phyloP scores from a whole-genome alignment of 92 coral and sea anemone species.

The Pocillopora grandis region DNA sequence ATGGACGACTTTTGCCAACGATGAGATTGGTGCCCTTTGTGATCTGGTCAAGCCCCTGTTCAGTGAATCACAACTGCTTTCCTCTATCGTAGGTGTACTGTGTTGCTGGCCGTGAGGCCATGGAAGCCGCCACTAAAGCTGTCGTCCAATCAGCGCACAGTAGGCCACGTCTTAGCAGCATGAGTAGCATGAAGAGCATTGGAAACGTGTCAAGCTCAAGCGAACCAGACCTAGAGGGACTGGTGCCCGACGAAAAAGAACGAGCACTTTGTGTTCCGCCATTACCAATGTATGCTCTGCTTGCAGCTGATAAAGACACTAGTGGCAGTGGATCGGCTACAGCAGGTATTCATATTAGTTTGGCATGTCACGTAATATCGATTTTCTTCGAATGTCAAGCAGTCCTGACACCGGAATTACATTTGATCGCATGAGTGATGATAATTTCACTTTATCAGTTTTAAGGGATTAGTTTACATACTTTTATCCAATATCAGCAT shows the following conservation, averaged over 20 bases:
- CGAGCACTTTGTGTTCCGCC: conserved; percentile 83
- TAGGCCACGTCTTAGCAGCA: conserved; percentile 87
- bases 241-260: conserved; percentile 62
- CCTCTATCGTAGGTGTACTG: conserved; percentile 76
- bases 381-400: neutral
- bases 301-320: conserved; percentile 92
- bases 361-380: neutral
- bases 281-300: conserved; percentile 84
- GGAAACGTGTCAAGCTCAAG: conserved; percentile 63
- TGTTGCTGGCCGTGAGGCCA: conserved; percentile 91
- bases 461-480: too few species aligned
- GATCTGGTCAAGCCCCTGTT: too few species aligned
- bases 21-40: too few species aligned
- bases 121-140: conserved; percentile 63
- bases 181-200: conserved; percentile 79
- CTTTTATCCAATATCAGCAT: too few species aligned
- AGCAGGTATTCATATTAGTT: conserved; percentile 11
- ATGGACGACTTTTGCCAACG: too few species aligned
- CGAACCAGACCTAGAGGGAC: conserved; percentile 59
- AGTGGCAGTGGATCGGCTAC: conserved; percentile 64
- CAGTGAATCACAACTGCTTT: too few species aligned
- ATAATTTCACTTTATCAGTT: too few species aligned
- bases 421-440: neutral
- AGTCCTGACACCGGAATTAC: neutral
- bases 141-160: conserved; percentile 64